These are phyloP conservation scores for Hyles lineata DNA, from an alignment of 2,888 invertebrate genomes.

Conservation along the genomic window DNA sequence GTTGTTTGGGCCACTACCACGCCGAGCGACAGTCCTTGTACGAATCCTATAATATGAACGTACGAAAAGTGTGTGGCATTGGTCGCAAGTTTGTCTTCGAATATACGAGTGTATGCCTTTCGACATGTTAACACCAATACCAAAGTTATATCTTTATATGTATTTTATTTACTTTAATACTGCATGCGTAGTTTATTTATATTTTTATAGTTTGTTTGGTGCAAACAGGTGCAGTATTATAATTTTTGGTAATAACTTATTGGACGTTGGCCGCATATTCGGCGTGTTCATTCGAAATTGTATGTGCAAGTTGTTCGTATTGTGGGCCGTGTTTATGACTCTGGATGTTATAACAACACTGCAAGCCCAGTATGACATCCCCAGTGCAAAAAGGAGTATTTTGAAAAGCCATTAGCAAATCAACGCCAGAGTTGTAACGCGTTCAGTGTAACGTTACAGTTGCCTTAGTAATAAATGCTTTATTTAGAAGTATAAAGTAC, in stretches of 20 bases:
- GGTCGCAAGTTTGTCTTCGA: slow-evolving; percentile 23
- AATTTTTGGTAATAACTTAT: slow-evolving; percentile 55
- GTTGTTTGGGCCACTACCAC: slow-evolving; percentile 36
- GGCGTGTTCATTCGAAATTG: slow-evolving; percentile 7
- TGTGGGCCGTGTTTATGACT: slow-evolving; percentile 15
- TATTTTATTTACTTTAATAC: slow-evolving; percentile 57
- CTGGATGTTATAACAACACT: not conserved
- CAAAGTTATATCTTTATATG: slow-evolving; percentile 75
- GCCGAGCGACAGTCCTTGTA: not conserved
- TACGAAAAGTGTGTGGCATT: slow-evolving; percentile 19
- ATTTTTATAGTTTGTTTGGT: slow-evolving; percentile 56
- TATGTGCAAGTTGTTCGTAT: slow-evolving; percentile 30
- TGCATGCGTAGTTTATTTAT: slow-evolving; percentile 64
- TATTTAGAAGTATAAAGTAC: slow-evolving; percentile 10
- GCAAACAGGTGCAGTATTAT: slow-evolving; percentile 63
- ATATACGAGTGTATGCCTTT: slow-evolving; percentile 49
- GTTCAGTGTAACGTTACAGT: slow-evolving; percentile 11
- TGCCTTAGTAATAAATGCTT: slow-evolving; percentile 25
- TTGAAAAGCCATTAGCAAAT: not conserved
- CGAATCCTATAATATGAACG: slow-evolving; percentile 13
- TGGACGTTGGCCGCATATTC: not conserved
- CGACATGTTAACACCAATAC: slow-evolving; percentile 75
- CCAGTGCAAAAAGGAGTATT: slow-evolving; percentile 8
- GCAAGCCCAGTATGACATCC: not conserved
- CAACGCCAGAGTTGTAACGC: not conserved